Evolutionary conservation across 64 coral and sea anemone genomes (phyloP).

Genomic region (Dendronephthya gigantea): DNA sequence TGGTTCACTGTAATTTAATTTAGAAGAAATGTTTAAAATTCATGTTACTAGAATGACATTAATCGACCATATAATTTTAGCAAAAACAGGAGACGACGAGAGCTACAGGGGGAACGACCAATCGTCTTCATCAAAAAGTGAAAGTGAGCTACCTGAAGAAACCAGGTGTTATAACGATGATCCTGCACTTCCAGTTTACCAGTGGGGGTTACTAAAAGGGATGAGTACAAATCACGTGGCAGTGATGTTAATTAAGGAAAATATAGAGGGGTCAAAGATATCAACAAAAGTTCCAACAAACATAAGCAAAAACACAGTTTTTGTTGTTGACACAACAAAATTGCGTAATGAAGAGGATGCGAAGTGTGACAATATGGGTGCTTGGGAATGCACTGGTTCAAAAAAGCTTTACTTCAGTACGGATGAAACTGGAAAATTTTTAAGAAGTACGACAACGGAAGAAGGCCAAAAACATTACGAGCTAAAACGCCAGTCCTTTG

Average conservation of each 20-base stretch:
- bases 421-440: neutral
- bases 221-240: neutral
- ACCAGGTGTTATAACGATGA: neutral
- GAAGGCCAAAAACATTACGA: neutral
- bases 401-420: neutral
- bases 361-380: neutral
- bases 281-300: neutral
- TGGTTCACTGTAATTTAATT: too few relatives aligned
- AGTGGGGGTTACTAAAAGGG: neutral
- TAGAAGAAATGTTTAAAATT: too few relatives aligned
- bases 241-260: neutral
- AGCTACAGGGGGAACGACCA: neutral
- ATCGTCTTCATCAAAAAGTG: neutral
- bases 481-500: neutral
- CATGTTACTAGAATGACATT: too few relatives aligned
- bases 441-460: neutral
- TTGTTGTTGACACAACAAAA: slow-evolving; percentile 10
- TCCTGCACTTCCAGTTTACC: neutral
- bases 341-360: neutral
- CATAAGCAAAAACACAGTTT: neutral
- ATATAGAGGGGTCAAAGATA: neutral
- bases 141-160: neutral
- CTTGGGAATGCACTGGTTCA: neutral
- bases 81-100: neutral
- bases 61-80: neutral